Percentiles rank a stretch among this genome's conserved stretches.
phyloP scores from a whole-genome alignment of 2,888 invertebrate genomes.

The Aelia acuminata region DNA sequence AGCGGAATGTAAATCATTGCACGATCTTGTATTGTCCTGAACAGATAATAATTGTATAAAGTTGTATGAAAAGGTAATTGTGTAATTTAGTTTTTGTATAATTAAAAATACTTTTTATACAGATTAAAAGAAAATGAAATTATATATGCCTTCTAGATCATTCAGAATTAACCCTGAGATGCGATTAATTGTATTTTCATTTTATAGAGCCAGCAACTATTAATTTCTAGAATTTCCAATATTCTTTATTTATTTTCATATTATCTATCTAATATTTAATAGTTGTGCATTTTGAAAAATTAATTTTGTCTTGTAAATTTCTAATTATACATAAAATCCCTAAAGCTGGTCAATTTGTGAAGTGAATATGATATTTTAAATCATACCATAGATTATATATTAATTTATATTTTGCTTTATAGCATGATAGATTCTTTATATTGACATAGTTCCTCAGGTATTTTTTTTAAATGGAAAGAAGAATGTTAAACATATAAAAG shows the following conservation, averaged over 20 bases:
- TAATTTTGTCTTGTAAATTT: neutral
- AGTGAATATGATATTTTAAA: neutral
- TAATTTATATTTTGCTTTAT: too few relatives aligned
- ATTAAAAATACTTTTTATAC: slow-evolving; percentile 38
- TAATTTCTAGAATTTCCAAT: neutral
- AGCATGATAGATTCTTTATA: too few relatives aligned
- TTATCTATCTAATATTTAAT: neutral
- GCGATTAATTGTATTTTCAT: neutral
- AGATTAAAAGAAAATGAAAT: slow-evolving; percentile 3
- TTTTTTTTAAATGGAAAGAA: too few relatives aligned
- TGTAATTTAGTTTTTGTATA: slow-evolving; percentile 46
- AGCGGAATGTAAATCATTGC: neutral
- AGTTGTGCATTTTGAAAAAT: neutral
- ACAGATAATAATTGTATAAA: slow-evolving; percentile 3
- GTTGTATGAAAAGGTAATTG: neutral
- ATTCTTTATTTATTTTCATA: neutral
- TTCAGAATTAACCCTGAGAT: neutral
- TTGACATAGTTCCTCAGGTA: too few relatives aligned
- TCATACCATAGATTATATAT: too few relatives aligned
- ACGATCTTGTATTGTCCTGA: slow-evolving; percentile 4
- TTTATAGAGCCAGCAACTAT: neutral
- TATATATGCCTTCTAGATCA: neutral
- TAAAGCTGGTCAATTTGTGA: neutral
- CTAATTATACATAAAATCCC: too few relatives aligned
- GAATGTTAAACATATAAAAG: too few relatives aligned